These are phyloP conservation scores for Contarinia nasturtii DNA, from an alignment of 1,140 invertebrate species.

Conservation along the genomic window DNA sequence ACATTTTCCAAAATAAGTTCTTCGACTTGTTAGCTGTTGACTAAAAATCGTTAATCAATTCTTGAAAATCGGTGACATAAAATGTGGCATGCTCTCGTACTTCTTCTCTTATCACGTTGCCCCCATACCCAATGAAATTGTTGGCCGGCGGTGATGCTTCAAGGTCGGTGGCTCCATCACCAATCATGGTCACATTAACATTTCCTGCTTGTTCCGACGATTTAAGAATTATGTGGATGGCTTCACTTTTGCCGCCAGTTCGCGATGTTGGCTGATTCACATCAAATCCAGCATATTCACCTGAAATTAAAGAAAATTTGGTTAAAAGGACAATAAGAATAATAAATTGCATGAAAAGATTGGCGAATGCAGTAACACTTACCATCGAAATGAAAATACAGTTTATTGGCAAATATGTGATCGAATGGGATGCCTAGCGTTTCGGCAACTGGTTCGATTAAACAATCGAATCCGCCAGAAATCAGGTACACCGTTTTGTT, in stretches of 20 bases:
- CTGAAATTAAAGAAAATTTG: too few species aligned
- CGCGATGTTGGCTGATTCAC: constrained; percentile 68
- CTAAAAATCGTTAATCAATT: constrained; percentile 35
- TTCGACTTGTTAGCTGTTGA: too few species aligned
- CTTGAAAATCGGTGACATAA: constrained; percentile 81
- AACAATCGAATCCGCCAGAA: constrained; percentile 78
- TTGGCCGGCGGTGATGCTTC: constrained; percentile 89
- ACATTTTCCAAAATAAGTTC: too few species aligned
- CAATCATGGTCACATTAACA: constrained; percentile 31
- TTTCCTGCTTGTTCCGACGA: constrained; percentile 46
- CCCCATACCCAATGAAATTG: constrained; percentile 84
- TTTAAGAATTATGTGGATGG: constrained; percentile 60
- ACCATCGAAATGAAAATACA: constrained; percentile 81
- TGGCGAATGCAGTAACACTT: too few species aligned
- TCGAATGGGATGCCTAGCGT: constrained; percentile 58
- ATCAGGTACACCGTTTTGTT: constrained; percentile 74
- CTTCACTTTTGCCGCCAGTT: too few species aligned
- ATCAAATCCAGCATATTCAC: constrained; percentile 87
- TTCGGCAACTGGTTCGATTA: constrained; percentile 75
- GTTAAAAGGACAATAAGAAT: too few species aligned
- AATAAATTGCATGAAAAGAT: too few species aligned
- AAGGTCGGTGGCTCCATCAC: constrained; percentile 85
- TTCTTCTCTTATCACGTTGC: constrained; percentile 73
- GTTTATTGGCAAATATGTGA: constrained; percentile 75
- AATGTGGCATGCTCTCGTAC: constrained; percentile 67